Evolutionary conservation across 2,113 vertebrate genomes (phyloP).

Genomic region (Polypterus senegalus): DNA sequence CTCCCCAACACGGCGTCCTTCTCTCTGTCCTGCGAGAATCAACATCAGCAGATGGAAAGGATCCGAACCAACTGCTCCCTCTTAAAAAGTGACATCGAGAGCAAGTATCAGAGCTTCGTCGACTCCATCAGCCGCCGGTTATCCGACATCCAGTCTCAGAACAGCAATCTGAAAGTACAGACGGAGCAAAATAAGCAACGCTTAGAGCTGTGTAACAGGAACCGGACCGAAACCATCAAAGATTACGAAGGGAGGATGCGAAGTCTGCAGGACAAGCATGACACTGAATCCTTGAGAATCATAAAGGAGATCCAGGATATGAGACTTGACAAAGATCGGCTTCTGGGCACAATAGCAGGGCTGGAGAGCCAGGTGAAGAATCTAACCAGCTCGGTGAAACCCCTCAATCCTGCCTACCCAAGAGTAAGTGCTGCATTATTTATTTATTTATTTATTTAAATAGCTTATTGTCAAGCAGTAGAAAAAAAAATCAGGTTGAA

Average conservation of each 20-base stretch:
- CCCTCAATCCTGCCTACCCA: background rate
- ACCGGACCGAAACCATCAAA: background rate
- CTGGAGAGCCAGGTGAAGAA: background rate
- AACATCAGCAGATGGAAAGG: conserved; percentile 33
- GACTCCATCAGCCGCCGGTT: conserved; percentile 37
- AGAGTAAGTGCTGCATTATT: conserved; percentile 4
- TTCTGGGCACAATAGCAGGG: conserved; percentile 5
- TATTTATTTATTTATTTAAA: conserved; percentile 1
- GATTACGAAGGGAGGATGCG: conserved; percentile 23
- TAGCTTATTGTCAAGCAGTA: conserved; percentile 16
- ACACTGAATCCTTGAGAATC: conserved; percentile 28
- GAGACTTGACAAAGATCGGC: background rate
- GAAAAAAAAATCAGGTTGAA: conserved; percentile 5
- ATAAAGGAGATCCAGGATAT: conserved; percentile 19
- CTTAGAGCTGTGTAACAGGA: conserved; percentile 27
- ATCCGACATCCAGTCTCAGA: conserved; percentile 32
- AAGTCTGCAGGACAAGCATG: conserved; percentile 27
- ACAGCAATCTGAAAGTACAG: conserved; percentile 35
- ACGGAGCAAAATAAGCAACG: conserved; percentile 21
- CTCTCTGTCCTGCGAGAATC: conserved; percentile 49
- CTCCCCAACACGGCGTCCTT: conserved; percentile 45
- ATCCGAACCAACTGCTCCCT: conserved; percentile 40
- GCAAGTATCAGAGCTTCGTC: conserved; percentile 41
- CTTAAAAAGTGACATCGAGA: conserved; percentile 42
- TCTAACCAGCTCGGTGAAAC: conserved; percentile 8